These are phyloP conservation scores for Megathymus violae DNA, from an alignment of 1,140 invertebrate genomes.

Conservation along the genomic window DNA sequence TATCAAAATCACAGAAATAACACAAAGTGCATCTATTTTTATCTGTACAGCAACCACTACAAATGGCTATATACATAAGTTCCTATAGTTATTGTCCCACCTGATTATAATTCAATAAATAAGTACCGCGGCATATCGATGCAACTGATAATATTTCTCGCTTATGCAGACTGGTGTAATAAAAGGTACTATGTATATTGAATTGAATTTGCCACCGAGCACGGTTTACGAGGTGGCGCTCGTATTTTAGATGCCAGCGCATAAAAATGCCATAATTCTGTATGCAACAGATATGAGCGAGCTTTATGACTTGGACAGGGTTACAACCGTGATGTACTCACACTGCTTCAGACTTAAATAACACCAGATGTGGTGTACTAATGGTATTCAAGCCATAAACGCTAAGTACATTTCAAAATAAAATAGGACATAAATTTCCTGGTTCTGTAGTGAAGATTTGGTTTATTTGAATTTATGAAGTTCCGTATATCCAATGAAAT, in stretches of 20 bases:
- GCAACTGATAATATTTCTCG: constrained; percentile 31
- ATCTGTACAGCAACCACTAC: no score
- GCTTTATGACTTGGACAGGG: constrained; percentile 52
- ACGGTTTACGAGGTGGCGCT: constrained; percentile 64
- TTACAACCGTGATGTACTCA: constrained; percentile 44
- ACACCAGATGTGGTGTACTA: constrained; percentile 39
- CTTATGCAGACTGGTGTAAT: constrained; percentile 56
- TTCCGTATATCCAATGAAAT: no score
- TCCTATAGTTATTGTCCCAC: no score
- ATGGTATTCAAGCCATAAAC: constrained; percentile 38
- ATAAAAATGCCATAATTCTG: constrained; percentile 73
- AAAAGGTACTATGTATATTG: constrained; percentile 56
- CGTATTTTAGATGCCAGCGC: constrained; percentile 54
- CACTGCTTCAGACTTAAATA: constrained; percentile 34
- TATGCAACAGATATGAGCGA: constrained; percentile 66
- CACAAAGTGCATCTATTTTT: no score
- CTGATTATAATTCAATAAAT: background rate
- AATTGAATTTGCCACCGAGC: constrained; percentile 68
- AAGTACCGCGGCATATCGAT: background rate
- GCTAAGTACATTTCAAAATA: constrained; percentile 44
- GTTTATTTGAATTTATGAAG: no score
- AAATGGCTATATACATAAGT: no score
- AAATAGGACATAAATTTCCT: constrained; percentile 35
- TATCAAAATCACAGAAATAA: no score
- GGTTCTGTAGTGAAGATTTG: constrained; percentile 30